A percentile compares a stretch with the other conserved stretches of the same genome.
Evolutionary conservation across 2,113 vertebrate species (phyloP).

Genomic region (Nicator chloris): DNA sequence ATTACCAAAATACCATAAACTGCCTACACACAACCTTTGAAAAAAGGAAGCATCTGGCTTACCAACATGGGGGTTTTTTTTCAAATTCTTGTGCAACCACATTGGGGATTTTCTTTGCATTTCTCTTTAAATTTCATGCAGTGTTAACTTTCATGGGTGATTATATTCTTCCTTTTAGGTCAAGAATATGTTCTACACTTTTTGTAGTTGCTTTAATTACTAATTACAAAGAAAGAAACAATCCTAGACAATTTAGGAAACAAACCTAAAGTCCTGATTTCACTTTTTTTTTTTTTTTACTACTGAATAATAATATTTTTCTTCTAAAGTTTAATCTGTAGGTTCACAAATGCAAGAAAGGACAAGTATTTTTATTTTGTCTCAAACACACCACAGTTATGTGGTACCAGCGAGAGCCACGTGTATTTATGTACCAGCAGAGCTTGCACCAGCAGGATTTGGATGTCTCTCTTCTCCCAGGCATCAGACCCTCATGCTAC

Average conservation of each 20-base stretch:
- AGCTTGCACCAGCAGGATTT: neutral
- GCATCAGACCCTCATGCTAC: neutral
- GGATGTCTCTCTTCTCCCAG: neutral
- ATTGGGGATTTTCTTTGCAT: neutral
- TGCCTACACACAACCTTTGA: neutral
- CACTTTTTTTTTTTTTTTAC: neutral
- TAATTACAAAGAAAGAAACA: neutral
- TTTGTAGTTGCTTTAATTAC: neutral
- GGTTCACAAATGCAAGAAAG: neutral
- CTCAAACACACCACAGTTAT: neutral
- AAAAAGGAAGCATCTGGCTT: neutral
- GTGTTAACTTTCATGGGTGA: neutral
- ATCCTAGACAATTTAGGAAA: neutral
- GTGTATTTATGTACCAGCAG: rapidly evolving
- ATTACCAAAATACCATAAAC: neutral
- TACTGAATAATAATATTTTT: neutral
- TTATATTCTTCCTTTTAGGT: neutral
- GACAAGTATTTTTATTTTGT: neutral
- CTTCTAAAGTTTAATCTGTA: neutral
- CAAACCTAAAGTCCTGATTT: neutral
- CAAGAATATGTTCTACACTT: neutral
- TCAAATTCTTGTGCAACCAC: neutral
- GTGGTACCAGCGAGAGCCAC: rapidly evolving
- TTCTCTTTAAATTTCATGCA: neutral
- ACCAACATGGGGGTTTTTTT: rapidly evolving